These are phyloP conservation scores for human (Homo sapiens) DNA, from an alignment of 2,113 vertebrate species.

Conservation along the genomic window GRCh38 chr14:23818501-23819000, in stretches of 20 bases:
- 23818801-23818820: neutral
- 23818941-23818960: neutral
- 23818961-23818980: neutral
- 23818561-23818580: constrained; percentile 70
- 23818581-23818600: constrained; percentile 72
- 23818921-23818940: neutral
- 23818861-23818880: neutral
- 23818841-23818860: neutral
- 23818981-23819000: neutral
- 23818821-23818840: neutral
- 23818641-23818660: neutral
- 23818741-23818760: neutral
- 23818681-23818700: neutral
- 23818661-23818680: neutral
- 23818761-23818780: neutral
- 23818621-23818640: neutral
- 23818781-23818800: neutral
- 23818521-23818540: constrained; percentile 80
- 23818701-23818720: neutral
- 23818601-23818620: constrained; percentile 58
- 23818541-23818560: constrained; percentile 79
- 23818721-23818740: neutral
- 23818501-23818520: constrained; percentile 81
- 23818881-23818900: neutral
- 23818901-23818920: neutral